Base-by-base conservation (phyloP, 2,113 vertebrate species). In the Gymnocephalus cernua region DNA sequence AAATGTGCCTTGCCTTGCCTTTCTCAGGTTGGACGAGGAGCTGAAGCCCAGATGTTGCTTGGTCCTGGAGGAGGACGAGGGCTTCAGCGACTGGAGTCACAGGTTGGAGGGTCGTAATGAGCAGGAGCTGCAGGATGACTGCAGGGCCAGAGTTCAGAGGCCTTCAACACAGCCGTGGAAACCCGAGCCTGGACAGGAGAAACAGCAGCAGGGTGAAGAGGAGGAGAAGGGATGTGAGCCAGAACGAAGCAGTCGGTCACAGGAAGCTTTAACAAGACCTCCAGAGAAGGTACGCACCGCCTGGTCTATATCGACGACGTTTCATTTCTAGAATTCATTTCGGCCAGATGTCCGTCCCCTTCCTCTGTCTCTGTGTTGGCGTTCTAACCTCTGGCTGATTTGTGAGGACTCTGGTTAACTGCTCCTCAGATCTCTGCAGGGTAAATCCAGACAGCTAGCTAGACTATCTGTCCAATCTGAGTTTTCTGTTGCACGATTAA, bases 51-150 rank as follows among this genome's bases (percentile, higher is more conserved):
- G 90, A 0, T 90, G 91, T 58, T 73, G 88, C 32, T 80, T 90
- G 0, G 96, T 95, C 51, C 82, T 94, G 90, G 97, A 98, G 10
- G 97, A 98, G 66, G 97, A 98, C 1, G 97, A 99, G 68, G 97
- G 97, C 3, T 98, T 98, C 88, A 95, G 97, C 0, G 97, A 97
- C 91, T 98, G 97, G 97, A 96, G 95, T 47, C 97, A 97, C 90
- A 96, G 94, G 80, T 48, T 96, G 0, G 96, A 96, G 90, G 96
- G 89, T 61, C 93, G 88, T 27, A 95, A 69, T 16, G 88, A 92
- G 41, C 87, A 57, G 35, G 82, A 88, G 62, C 59, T 32, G 57
- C 71, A 21, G 27, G 62, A 76, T 0, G 51, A 44, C 62, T 51
- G 69, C 58, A 27, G 51, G 29, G 44, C 51, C 62, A 59, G 45